These are phyloP conservation scores for Euclidia mi DNA, from an alignment of 2,888 invertebrate genomes.

Conservation along the genomic window DNA sequence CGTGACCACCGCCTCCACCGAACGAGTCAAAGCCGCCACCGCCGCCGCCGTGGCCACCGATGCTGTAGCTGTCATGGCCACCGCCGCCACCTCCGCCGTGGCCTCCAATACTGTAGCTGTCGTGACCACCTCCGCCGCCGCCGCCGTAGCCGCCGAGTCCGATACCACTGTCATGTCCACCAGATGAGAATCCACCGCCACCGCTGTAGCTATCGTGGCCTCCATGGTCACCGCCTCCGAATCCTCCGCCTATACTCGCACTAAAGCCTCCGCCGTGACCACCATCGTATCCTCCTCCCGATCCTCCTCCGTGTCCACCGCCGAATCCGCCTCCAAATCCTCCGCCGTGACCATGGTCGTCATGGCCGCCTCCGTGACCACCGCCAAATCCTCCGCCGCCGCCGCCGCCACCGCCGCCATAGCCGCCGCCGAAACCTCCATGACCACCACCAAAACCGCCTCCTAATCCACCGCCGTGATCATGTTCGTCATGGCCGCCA, in stretches of 20 bases:
- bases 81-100: constrained; percentile 48
- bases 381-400: constrained; percentile 56
- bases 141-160: constrained; percentile 49
- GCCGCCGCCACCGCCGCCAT: constrained; percentile 53
- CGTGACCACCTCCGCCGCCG: constrained; percentile 49
- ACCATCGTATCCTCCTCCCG: constrained; percentile 42
- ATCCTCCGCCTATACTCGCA: constrained; percentile 12
- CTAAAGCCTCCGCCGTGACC: constrained; percentile 26
- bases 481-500: constrained; percentile 60
- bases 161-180: constrained; percentile 51
- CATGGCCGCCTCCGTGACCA: constrained; percentile 57
- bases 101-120: constrained; percentile 45
- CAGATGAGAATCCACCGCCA: constrained; percentile 46
- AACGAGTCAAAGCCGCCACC: constrained; percentile 29
- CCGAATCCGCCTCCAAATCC: constrained; percentile 43
- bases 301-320: constrained; percentile 58
- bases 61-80: constrained; percentile 46
- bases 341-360: constrained; percentile 57
- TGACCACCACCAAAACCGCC: constrained; percentile 54
- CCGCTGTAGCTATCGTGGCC: constrained; percentile 59
- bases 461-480: constrained; percentile 44
- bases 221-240: constrained; percentile 54
- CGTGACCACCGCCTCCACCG: constrained; percentile 48
- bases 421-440: constrained; percentile 54
- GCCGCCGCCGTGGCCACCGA: constrained; percentile 41